phyloP scores from a whole-genome alignment of 2,113 vertebrate genomes.

The Cyphomyrus discorhynchus region DNA sequence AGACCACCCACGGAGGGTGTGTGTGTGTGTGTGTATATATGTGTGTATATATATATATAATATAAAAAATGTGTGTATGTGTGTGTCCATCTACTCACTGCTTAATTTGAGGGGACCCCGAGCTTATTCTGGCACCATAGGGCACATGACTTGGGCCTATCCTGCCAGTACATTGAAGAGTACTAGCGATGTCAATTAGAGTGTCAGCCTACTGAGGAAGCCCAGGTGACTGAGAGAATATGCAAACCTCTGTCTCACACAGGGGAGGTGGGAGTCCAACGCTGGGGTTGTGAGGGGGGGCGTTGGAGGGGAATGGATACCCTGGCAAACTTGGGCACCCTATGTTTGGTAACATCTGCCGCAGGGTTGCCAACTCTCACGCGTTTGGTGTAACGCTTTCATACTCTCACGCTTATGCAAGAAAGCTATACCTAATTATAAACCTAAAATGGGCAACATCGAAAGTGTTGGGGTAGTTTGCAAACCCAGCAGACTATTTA shows the following conservation, averaged over 20 bases:
- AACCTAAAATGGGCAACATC: not conserved
- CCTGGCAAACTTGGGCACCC: not conserved
- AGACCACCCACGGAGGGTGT: no score
- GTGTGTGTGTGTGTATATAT: no score
- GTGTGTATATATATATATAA: no score
- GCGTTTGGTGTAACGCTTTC: not conserved
- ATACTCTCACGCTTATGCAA: not conserved
- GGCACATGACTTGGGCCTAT: not conserved
- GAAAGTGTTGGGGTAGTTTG: not conserved
- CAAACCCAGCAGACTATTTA: no score
- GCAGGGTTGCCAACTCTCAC: not conserved
- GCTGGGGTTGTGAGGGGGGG: not conserved
- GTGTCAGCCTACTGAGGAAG: not conserved
- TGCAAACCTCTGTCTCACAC: not conserved
- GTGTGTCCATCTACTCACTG: not conserved
- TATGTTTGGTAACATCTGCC: not conserved
- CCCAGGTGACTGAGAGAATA: not conserved
- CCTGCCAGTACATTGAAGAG: not conserved
- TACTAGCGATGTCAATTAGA: not conserved
- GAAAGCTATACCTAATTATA: not conserved
- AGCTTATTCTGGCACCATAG: not conserved
- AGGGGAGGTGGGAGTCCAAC: not conserved
- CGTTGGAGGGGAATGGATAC: not conserved
- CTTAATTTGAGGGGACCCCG: not conserved
- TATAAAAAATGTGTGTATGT: no score